Base-by-base conservation (phyloP, 2,888 invertebrate genomes). In the Eustalomyia histrio region DNA sequence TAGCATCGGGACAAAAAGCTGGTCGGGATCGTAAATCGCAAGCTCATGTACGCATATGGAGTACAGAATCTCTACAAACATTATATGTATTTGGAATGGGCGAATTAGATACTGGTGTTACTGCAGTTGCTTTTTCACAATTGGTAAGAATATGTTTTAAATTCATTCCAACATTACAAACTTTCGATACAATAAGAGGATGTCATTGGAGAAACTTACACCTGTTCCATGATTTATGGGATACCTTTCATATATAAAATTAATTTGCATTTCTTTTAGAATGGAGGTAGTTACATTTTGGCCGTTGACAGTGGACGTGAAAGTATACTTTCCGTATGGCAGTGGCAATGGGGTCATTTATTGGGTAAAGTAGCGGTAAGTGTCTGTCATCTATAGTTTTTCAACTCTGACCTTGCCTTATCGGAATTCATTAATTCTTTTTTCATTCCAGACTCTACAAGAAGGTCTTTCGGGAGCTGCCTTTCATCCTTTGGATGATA, bases 311-410 rank as follows among this genome's bases (percentile, higher is more conserved):
- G 95, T 4, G 96, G 97, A 0, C 93, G 96, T 63, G 97, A 97
- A 89, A 96, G 97, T 87, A 96, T 97, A 82, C 92, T 97, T 3
- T 97, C 97, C 0, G 96, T 98, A 0, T 98, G 97, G 97, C 97
- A 97, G 86, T 97, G 97, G 97, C 96, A 97, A 87, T 97, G 97
- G 95, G 96, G 97, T 67, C 95, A 96, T 90, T 92, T 97, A n/a
- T 92, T 97, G 9, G 97, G 97, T 75, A 97, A 97, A 94, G 97
- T 97, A 67, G 96, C 97, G 84, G 97, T 97, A 92, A 94, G 95
- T 93, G 0, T 39, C 12, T 12, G 2, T 39, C 12, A 8, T 4
- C 14, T 1, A 39, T 39, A 39, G 10, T 57, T 21, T 29, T 16
- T 33, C 6, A 9, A 18, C 12, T 4, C 8, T 5, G 10, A 21